Evolutionary conservation across 2,888 invertebrate species (phyloP).

Genomic region (Machimus rusticus): DNA sequence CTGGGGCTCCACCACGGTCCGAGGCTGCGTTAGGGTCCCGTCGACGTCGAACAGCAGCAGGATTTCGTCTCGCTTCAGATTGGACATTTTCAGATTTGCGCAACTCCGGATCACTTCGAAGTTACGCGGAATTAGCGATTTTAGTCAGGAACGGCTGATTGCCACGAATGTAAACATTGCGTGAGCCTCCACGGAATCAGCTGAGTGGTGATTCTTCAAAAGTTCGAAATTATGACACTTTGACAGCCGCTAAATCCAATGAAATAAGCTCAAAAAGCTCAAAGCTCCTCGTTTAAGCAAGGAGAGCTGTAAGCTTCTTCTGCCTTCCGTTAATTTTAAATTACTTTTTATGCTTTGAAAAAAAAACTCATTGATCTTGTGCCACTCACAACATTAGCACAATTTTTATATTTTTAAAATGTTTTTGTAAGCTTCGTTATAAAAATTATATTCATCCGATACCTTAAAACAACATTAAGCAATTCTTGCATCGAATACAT

Average conservation of each 20-base stretch:
- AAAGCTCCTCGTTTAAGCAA: neutral
- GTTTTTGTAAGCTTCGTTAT: too few relatives aligned
- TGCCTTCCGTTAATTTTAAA: too few relatives aligned
- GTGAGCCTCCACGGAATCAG: neutral
- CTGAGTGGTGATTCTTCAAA: neutral
- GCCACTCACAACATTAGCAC: too few relatives aligned
- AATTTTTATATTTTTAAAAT: too few relatives aligned
- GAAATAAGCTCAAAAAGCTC: neutral
- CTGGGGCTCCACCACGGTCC: conserved; percentile 74
- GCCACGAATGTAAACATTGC: neutral
- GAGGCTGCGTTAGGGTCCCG: conserved; percentile 86
- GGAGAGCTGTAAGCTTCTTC: neutral
- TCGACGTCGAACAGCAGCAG: conserved; percentile 91
- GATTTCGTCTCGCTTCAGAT: conserved; percentile 60
- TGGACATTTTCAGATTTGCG: neutral
- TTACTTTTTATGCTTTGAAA: too few relatives aligned
- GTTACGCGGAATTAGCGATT: neutral
- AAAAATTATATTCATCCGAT: too few relatives aligned
- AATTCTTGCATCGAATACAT: too few relatives aligned
- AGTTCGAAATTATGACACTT: neutral
- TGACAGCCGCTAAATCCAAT: neutral
- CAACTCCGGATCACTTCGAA: neutral
- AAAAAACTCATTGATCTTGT: too few relatives aligned
- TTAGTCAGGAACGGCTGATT: neutral
- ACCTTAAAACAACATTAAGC: too few relatives aligned